Evolutionary conservation across 2,113 vertebrate genomes (phyloP), one percentile per base, ranked within the genome.

Genomic region (Atherinomorus stipes): DNA sequence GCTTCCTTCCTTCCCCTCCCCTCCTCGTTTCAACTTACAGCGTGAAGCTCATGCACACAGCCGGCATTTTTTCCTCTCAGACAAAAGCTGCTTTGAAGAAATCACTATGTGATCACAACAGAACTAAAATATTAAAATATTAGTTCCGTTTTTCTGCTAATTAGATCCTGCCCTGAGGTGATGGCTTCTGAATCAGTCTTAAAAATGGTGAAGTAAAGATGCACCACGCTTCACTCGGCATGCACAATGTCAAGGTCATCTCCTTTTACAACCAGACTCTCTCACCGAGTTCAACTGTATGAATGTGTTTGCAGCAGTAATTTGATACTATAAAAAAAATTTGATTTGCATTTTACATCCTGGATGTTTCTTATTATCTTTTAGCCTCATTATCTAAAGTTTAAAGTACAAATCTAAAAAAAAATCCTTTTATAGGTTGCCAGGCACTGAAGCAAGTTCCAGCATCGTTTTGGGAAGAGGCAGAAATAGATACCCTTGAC

Each of bases 31-130:
- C 54, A 10, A 10, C 26, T 31, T 21, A 44, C 52, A 72, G 25
- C 25, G 11, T 49, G 70, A 28, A 52, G 50, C 64, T 49, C 18
- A 4, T 34, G 31, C 1, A 11, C 80, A 64, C 74, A 87, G 81
- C 71, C 19, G n/a, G 56, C 64, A 50, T 22, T 19, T 81, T 63
- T 28, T 1, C 19, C 76, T 11, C 16, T 61, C 13, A 23, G 37
- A 42, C 31, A 73, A 21, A 26, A 69, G 70, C 23, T 10, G n/a
- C 23, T 25, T 45, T 65, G 57, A 23, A 71, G 47, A 74, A 69
- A 68, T 63, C 10, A 28, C 21, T 25, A n/a, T 21, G 31, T 52
- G 16, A 45, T 56, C 22, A 56, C 26, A 5, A 1, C n/a, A 22
- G 19, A 44, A 51, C 54, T 47, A 38, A 28, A 5, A 10, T 8